phyloP scores from a whole-genome alignment of 2,888 invertebrate genomes.

The Sericinus montela region DNA sequence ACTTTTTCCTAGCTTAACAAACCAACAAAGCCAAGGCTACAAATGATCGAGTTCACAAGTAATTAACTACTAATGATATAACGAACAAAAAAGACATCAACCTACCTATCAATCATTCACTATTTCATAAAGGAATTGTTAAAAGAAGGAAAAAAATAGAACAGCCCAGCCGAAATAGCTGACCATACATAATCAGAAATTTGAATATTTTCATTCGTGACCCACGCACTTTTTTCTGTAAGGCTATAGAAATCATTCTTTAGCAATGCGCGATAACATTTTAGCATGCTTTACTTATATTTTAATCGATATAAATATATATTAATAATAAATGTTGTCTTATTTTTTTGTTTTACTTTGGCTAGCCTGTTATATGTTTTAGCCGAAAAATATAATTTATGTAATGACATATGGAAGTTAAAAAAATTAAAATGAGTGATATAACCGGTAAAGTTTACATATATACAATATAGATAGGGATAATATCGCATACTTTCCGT shows the following conservation, averaged over 20 bases:
- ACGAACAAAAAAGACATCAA: conserved; percentile 70
- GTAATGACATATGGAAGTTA: too few relatives aligned
- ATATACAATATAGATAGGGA: too few relatives aligned
- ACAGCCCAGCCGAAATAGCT: conserved; percentile 24
- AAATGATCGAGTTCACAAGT: conserved; percentile 70
- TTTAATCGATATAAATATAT: too few relatives aligned
- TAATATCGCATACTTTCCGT: too few relatives aligned
- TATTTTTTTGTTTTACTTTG: too few relatives aligned
- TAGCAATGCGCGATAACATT: too few relatives aligned
- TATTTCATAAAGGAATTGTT: conserved; percentile 37
- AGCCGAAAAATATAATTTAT: too few relatives aligned
- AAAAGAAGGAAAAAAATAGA: conserved; percentile 35
- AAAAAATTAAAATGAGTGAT: too few relatives aligned
- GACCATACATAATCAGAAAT: conserved; percentile 64
- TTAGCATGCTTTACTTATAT: too few relatives aligned
- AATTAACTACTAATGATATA: conserved; percentile 71
- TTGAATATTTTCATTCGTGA: conserved; percentile 50
- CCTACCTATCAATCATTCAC: conserved; percentile 69
- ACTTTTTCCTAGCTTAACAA: conserved; percentile 25
- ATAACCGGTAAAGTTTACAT: too few relatives aligned
- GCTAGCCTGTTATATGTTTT: too few relatives aligned
- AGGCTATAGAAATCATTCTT: neutral
- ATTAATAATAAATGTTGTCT: too few relatives aligned
- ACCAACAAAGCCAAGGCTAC: conserved; percentile 37
- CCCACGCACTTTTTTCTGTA: conserved; percentile 41